phyloP scores from a whole-genome alignment of 2,113 vertebrate species.

The human region GRCh38 chr17:33415501-33416000 shows the following conservation, averaged over 20 bases:
- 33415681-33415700: background rate
- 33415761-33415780: background rate
- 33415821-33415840: background rate
- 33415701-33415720: background rate
- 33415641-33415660: background rate
- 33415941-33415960: background rate
- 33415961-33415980: rapidly evolving
- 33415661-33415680: background rate
- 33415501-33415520: background rate
- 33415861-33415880: background rate
- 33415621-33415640: background rate
- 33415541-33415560: background rate
- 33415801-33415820: background rate
- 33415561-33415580: too few species aligned
- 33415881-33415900: background rate
- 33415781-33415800: background rate
- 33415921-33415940: background rate
- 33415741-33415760: background rate
- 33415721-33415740: background rate
- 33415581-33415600: background rate
- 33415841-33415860: background rate
- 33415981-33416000: background rate
- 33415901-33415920: too few species aligned
- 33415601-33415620: background rate
- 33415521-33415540: background rate